Evolutionary conservation across 53 echinoderm and acorn worm genomes (phyloP).

Genomic region (Antedon mediterranea): DNA sequence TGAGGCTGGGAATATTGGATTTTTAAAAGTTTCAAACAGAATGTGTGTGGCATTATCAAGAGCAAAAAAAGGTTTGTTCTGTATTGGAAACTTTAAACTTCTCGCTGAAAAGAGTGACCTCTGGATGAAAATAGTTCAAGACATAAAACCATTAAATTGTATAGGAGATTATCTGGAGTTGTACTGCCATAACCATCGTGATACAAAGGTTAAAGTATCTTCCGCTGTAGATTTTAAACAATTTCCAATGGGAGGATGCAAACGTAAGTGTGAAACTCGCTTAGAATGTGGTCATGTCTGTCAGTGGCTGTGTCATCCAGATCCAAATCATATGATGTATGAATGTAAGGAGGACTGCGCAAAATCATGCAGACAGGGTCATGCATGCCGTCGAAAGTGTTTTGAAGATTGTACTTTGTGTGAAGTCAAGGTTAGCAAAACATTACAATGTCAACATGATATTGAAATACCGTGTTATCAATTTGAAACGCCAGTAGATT

Average conservation of each 20-base stretch:
- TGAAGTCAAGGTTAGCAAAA: background rate
- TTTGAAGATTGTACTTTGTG: background rate
- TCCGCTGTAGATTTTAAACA: conserved; percentile 13
- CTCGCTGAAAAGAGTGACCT: conserved; percentile 26
- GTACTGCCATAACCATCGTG: conserved; percentile 36
- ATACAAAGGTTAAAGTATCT: background rate
- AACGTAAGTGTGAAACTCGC: conserved; percentile 24
- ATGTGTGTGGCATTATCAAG: too few relatives aligned
- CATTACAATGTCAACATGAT: background rate
- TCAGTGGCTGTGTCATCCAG: conserved; percentile 14
- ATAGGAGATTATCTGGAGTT: conserved; percentile 22
- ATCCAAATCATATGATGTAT: conserved; percentile 5
- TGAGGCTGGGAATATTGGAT: conserved; percentile 34
- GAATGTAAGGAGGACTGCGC: conserved; percentile 7
- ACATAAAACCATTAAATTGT: conserved; percentile 6
- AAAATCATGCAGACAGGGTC: background rate
- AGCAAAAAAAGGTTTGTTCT: too few relatives aligned
- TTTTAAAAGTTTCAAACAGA: too few relatives aligned
- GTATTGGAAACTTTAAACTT: conserved; percentile 46
- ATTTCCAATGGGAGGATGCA: conserved; percentile 61
- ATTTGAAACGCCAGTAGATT: background rate
- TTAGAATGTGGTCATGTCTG: conserved; percentile 28
- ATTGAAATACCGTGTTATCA: background rate
- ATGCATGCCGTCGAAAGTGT: background rate
- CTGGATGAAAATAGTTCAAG: conserved; percentile 38